Evolutionary conservation across 2,113 vertebrate species (phyloP).

Genomic region (Murina feae): DNA sequence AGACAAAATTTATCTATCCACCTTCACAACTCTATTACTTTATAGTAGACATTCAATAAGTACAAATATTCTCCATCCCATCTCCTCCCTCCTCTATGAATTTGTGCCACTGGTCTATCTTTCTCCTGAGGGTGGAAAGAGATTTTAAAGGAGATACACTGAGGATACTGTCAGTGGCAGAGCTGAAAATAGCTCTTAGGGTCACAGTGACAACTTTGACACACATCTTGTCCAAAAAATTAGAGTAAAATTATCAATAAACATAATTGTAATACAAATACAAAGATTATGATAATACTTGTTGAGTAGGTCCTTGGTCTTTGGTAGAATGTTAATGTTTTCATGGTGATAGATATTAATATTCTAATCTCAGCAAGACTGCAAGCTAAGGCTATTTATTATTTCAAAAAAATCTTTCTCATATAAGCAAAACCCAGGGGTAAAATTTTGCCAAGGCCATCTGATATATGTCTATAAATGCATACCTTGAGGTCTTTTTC

Average conservation of each 20-base stretch:
- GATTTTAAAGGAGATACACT: not conserved
- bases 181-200: not conserved
- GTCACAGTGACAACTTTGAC: not conserved
- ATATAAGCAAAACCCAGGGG: conserved; percentile 26
- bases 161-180: not conserved
- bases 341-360: conserved; percentile 21
- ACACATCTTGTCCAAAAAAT: not conserved
- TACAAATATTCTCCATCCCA: not conserved
- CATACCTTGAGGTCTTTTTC: conserved; percentile 64
- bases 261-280: not conserved
- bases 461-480: conserved; percentile 52
- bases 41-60: not conserved
- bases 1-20: not conserved
- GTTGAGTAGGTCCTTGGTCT: not conserved
- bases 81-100: not conserved
- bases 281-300: not conserved
- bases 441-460: conserved; percentile 52
- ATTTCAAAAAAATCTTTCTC: conserved; percentile 51
- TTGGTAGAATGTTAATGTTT: conserved; percentile 28
- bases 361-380: conserved; percentile 20
- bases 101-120: not conserved
- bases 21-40: not conserved
- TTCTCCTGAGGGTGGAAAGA: not conserved
- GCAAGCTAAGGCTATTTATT: conserved; percentile 44
- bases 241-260: not conserved